These are phyloP conservation scores for Mycteria americana DNA, from an alignment of 2,797 vertebrate species.

Conservation along the genomic window DNA sequence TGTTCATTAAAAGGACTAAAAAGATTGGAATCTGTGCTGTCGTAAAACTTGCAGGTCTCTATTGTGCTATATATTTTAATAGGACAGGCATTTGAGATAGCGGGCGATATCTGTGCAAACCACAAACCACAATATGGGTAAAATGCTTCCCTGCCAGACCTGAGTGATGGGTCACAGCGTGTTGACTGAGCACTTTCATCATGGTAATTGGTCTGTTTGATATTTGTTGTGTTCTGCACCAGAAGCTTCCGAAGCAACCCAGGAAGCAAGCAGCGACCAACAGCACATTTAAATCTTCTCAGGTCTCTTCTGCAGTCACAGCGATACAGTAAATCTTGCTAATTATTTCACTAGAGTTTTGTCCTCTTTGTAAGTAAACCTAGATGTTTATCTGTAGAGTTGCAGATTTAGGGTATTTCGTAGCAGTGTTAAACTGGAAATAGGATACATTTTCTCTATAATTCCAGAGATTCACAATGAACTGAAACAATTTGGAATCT, in stretches of 20 bases:
- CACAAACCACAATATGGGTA: not conserved
- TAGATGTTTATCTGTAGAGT: not conserved
- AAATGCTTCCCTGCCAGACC: constrained; percentile 2
- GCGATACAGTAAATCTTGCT: constrained; percentile 5
- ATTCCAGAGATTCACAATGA: not conserved
- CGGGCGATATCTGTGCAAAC: not conserved
- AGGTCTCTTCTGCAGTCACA: not conserved
- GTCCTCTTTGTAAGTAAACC: not conserved
- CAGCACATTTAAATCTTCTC: not conserved
- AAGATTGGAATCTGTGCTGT: not conserved
- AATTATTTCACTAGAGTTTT: constrained; percentile 33
- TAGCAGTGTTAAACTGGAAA: not conserved
- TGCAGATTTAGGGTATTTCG: not conserved
- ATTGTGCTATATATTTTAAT: not conserved
- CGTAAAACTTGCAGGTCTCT: not conserved
- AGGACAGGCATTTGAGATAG: constrained; percentile 1
- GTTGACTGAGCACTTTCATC: not conserved
- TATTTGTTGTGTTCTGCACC: not conserved
- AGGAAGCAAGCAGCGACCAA: not conserved
- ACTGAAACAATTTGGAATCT: not conserved
- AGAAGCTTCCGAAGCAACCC: not conserved
- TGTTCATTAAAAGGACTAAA: constrained; percentile 41
- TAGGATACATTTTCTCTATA: not conserved
- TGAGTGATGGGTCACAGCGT: not conserved
- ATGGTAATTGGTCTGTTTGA: not conserved